Evolutionary conservation across 1,140 invertebrate genomes (phyloP), one percentile per base, ranked within the genome.

Genomic region (Oryzaephilus surinamensis): DNA sequence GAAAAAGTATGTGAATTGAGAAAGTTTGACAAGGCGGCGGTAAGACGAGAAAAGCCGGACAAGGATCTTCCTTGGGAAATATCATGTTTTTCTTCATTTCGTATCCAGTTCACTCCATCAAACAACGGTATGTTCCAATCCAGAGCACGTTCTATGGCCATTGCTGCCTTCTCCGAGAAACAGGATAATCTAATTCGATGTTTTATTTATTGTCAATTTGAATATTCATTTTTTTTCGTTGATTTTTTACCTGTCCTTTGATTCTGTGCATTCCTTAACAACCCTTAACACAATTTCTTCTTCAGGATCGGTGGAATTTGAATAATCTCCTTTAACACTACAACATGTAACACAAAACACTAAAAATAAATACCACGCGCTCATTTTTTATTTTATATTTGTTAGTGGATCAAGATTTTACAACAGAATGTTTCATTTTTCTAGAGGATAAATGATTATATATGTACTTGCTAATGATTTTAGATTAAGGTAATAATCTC

Each of bases 1-100:
- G 48, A 35, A 6, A 60, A 30, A 6, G 48, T 48, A 27, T 61
- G 58, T 0, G 54, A 49, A 12, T 59, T 44, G 6, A 60, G 26
- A 32, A 60, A 60, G 13, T 47, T 46, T 4, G 18, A 27, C 3
- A 60, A 6, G 0, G 55, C 48, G 12, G 27, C 36, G 1, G 30
- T 39, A 1, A 62, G 38, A 16, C 45, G 40, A 7, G 38, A 21
- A 7, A 50, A 35, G 17, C 52, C 52, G 13, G 31, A 31, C 2
- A 38, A 18, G n/a, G n/a, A n/a, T n/a, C n/a, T n/a, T n/a, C n/a
- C n/a, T 14, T 31, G 34, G 33, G 36, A 20, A 20, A 34, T 26
- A 24, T 24, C 11, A 3, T 6, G 23, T 10, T 1, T 24, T 24
- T 24, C 23, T 8, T 24, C 8, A 24, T 24, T 24, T 8, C 8